Evolutionary conservation across 1,140 invertebrate genomes (phyloP).

Genomic region (Trachymyrmex septentrionalis): DNA sequence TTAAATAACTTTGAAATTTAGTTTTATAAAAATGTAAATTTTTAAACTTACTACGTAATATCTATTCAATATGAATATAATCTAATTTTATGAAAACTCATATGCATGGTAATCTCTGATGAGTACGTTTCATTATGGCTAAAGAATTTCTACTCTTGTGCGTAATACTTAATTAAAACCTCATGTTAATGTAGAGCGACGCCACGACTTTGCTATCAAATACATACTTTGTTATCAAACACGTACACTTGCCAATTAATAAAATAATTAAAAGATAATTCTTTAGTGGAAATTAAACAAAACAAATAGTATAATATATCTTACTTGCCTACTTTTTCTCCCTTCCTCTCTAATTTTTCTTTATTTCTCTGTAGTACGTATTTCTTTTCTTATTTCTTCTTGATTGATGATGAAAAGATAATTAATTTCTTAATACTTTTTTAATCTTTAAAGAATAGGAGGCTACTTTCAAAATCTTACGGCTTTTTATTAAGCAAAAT

Average conservation of each 20-base stretch:
- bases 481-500: too few species aligned
- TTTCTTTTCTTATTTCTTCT: too few species aligned
- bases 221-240: not conserved
- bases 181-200: not conserved
- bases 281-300: not conserved
- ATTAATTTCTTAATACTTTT: too few species aligned
- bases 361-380: too few species aligned
- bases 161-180: slow-evolving; percentile 64
- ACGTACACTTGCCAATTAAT: not conserved
- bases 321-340: not conserved
- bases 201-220: slow-evolving; percentile 7
- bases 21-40: not conserved
- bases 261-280: not conserved
- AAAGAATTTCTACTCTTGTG: slow-evolving; percentile 18
- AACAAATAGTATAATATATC: not conserved
- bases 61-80: not conserved
- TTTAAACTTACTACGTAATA: not conserved
- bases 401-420: too few species aligned
- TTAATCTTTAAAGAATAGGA: too few species aligned
- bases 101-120: not conserved
- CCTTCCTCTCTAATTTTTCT: not conserved
- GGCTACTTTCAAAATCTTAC: too few species aligned
- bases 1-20: not conserved
- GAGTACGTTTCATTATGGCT: slow-evolving; percentile 16
- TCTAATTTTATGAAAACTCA: not conserved